Evolutionary conservation across 2,113 vertebrate species (phyloP), one percentile per base, ranked within the genome.

Genomic region (Amphiprion percula): DNA sequence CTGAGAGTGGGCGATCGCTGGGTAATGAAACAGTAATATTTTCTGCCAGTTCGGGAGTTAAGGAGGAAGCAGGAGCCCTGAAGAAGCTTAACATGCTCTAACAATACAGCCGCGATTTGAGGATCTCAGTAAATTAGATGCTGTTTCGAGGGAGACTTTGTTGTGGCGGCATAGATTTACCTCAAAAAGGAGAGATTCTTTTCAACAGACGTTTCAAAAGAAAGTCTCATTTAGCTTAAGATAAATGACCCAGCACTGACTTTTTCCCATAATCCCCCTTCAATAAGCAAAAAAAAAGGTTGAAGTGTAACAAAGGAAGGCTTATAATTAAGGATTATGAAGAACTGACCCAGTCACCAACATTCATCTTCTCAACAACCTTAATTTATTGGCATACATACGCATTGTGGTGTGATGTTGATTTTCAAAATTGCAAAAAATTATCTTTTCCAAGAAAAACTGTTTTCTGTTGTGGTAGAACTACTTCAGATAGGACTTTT

Each of bases 1-100:
- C 62, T 15, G 78, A 69, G 83, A 84, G 92, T 85, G 82, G 88
- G 86, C 50, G 82, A 86, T 68, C 37, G 12, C 69, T 60, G 82
- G 69, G 66, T 85, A 80, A 89, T 85, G 71, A 88, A 87, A 88
- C 71, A 19, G 61, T 55, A 58, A 86, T 68, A 79, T 68, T 74
- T 87, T 77, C 60, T 47, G 80, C 58, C 15, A 49, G 70, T 56
- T 75, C 54, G 41, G 10, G 52, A 67, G 60, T 68, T 76, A 44
- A 80, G 58, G 39, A 84, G 54, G 60, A 82, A 23, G 54, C 58
- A 61, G 68, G 23, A 17, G 54, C 12, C 9, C 33, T 7, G 5
- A n/a, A 61, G 3, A 37, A n/a, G 33, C 33, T 54, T 66, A 58
- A 87, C 53, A 28, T 17, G n/a, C 23, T 41, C 9, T 21, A 44